These are phyloP conservation scores for Nesoenas mayeri DNA, from an alignment of 2,113 vertebrate genomes.

Conservation along the genomic window DNA sequence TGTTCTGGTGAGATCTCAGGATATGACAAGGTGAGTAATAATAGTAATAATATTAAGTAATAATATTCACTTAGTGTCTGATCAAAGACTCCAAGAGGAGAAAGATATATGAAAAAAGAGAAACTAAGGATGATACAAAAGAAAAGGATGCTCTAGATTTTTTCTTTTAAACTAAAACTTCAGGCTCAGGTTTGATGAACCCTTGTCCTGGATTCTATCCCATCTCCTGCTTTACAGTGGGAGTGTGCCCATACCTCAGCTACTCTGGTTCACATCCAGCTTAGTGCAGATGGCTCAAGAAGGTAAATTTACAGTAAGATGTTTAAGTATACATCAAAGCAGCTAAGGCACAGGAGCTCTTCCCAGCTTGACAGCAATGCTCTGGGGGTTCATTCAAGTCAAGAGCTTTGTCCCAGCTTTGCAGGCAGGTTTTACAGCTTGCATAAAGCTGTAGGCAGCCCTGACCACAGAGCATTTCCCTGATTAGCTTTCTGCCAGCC, in stretches of 20 bases:
- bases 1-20: not conserved
- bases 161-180: not conserved
- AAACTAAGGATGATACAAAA: not conserved
- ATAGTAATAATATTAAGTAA: accelerated
- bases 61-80: not conserved
- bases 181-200: not conserved
- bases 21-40: not conserved
- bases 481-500: not conserved
- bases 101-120: not conserved
- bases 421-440: not conserved
- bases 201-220: accelerated
- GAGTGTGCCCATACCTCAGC: not conserved
- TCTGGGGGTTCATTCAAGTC: not conserved
- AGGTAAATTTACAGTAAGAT: not conserved
- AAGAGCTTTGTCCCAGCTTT: not conserved
- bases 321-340: not conserved
- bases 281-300: not conserved
- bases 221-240: not conserved
- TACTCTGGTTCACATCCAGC: not conserved
- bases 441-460: not conserved
- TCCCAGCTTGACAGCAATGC: not conserved
- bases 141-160: not conserved
- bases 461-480: not conserved
- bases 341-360: not conserved
- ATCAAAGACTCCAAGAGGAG: not conserved